Base-by-base conservation (phyloP, 2,113 vertebrate species). In the Pelvicachromis taeniatus region DNA sequence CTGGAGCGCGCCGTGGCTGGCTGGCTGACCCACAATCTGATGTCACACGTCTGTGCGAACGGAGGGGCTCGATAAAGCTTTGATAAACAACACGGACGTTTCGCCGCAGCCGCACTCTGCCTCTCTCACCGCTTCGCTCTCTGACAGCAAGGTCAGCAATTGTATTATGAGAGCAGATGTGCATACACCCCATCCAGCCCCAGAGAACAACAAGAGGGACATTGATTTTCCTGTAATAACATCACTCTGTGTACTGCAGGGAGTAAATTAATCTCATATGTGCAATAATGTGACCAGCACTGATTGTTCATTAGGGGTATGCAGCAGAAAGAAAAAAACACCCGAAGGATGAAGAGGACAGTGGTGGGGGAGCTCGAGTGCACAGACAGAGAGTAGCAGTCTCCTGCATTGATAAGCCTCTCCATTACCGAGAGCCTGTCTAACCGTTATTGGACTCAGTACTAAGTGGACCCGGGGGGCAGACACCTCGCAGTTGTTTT, bases 91-190 rank as follows among this genome's bases (percentile, higher is more conserved):
- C 92, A 84, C 59, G 8, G 82, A 83, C 61, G 82, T 93, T 95
- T 94, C 85, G 52, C 91, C 16, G 73, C 89, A 88, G 92, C 88
- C 80, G 85, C 87, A 90, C 88, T 87, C 87, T 50, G 23, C 29
- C 68, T 31, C 68, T 75, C 45, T 52, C 70, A 75, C 45, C 87
- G 78, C 81, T 88, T 91, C 84, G 10, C 79, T 90, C 91, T 87
- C 79, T 92, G 93, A 94, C 92, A 94, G 95, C 95, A 94, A 94
- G 93, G 95, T 95, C 95, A 95, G 94, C 95, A 94, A 87, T 94
- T 94, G 94, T 92, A 95, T 96, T 96, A 92, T 96, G 94, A 94
- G 89, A 93, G 92, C 93, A 96, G 94, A 94, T 95, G 93, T 92
- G 89, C 79, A 65, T 90, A 90, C 92, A 89, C 89, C 89, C 87